A percentile compares a stretch with the other conserved stretches of the same genome.
Evolutionary conservation across 2,797 vertebrate genomes (phyloP).

Genomic region (Chromis chromis): DNA sequence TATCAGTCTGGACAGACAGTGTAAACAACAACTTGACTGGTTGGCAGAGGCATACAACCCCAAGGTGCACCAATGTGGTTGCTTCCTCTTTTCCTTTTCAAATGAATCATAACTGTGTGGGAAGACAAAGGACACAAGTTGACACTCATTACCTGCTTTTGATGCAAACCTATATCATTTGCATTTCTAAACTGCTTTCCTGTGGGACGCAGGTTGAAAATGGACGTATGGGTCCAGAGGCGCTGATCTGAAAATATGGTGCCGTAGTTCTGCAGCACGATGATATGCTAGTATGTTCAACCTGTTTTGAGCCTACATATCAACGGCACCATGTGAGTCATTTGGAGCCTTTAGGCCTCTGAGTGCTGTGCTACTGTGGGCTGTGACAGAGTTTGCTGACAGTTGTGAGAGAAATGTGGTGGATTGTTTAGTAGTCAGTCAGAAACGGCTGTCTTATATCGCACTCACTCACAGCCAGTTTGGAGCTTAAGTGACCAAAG

Average conservation of each 20-base stretch:
- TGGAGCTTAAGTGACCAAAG: neutral
- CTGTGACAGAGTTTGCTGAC: neutral
- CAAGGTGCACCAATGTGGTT: too few relatives aligned
- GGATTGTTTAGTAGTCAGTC: neutral
- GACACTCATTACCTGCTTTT: too few relatives aligned
- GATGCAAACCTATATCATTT: neutral
- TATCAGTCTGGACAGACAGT: too few relatives aligned
- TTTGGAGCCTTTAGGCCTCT: neutral
- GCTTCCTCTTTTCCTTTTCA: neutral
- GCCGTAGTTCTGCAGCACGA: neutral
- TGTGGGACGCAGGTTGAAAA: neutral
- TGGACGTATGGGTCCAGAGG: neutral
- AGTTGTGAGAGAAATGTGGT: neutral
- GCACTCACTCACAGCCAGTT: neutral
- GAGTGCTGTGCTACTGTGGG: neutral
- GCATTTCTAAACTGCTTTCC: neutral
- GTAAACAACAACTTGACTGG: too few relatives aligned
- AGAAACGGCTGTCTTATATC: neutral
- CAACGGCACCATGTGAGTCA: neutral
- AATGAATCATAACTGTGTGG: neutral
- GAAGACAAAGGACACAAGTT: constrained; percentile 3
- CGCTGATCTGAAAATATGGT: neutral
- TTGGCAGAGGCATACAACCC: too few relatives aligned
- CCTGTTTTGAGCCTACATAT: neutral
- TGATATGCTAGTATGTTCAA: neutral